These are phyloP conservation scores for Podarcis lilfordi DNA, from an alignment of 2,797 vertebrate species.

Conservation along the genomic window DNA sequence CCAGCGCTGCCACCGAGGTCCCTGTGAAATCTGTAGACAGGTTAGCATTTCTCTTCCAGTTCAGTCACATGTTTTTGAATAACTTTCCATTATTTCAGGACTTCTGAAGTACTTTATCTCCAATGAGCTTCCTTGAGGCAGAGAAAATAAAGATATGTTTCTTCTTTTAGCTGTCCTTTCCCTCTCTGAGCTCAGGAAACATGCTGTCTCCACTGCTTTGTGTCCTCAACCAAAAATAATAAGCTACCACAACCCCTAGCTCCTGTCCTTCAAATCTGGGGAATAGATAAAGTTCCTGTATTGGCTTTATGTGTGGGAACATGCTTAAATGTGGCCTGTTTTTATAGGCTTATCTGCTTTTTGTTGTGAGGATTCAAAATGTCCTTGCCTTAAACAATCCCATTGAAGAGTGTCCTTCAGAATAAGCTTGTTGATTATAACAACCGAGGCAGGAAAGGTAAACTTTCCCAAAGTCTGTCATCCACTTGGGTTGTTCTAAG, in stretches of 20 bases:
- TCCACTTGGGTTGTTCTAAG: too few relatives aligned
- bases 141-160: background rate
- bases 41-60: conserved; percentile 71
- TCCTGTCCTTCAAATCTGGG: background rate
- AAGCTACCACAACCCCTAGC: background rate
- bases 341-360: background rate
- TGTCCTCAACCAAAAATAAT: too few relatives aligned
- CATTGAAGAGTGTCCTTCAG: background rate
- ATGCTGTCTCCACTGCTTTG: background rate
- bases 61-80: background rate
- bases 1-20: conserved; percentile 92
- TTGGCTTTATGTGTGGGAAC: background rate
- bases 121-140: background rate
- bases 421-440: background rate
- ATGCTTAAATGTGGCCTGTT: background rate
- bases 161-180: background rate
- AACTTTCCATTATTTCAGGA: background rate
- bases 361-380: background rate
- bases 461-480: too few relatives aligned
- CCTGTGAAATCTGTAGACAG: conserved; percentile 95
- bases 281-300: background rate
- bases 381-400: background rate
- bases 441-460: too few relatives aligned
- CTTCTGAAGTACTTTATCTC: background rate
- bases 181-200: background rate